phyloP scores from a whole-genome alignment of 2,888 invertebrate species.

The Parnassius glacialis region DNA sequence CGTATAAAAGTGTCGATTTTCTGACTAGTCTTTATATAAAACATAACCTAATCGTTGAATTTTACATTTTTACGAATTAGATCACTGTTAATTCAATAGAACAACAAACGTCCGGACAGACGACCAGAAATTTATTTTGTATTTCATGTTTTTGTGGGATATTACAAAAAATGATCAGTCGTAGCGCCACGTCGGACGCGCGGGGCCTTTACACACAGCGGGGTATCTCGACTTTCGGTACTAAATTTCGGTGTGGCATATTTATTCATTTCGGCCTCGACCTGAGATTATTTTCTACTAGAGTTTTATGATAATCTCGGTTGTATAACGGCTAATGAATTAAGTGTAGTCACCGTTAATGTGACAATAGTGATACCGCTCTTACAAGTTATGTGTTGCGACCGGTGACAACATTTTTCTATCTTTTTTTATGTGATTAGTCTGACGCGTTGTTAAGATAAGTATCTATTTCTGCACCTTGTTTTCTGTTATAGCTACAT shows the following conservation, averaged over 20 bases:
- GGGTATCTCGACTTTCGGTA: slow-evolving; percentile 56
- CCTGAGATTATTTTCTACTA: slow-evolving; percentile 74
- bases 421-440: slow-evolving; percentile 28
- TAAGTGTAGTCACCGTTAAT: slow-evolving; percentile 51
- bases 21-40: not conserved
- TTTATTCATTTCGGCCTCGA: slow-evolving; percentile 60
- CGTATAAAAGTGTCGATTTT: not conserved
- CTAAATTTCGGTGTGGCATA: slow-evolving; percentile 75
- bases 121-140: slow-evolving; percentile 30
- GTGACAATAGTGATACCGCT: slow-evolving; percentile 47
- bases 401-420: slow-evolving; percentile 40
- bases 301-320: slow-evolving; percentile 72
- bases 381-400: slow-evolving; percentile 33
- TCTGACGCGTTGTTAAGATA: slow-evolving; percentile 34
- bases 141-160: slow-evolving; percentile 48
- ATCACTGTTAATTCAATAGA: not conserved
- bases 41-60: not conserved
- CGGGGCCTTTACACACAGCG: slow-evolving; percentile 68
- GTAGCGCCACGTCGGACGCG: slow-evolving; percentile 69
- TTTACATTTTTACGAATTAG: not conserved
- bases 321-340: slow-evolving; percentile 71
- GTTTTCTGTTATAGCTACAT: slow-evolving; percentile 17
- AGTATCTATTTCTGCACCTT: slow-evolving; percentile 38
- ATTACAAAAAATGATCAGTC: slow-evolving; percentile 49
- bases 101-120: slow-evolving; percentile 26